Base-by-base conservation (phyloP, 1,140 invertebrate species). In the Bilobella aurantiaca region DNA sequence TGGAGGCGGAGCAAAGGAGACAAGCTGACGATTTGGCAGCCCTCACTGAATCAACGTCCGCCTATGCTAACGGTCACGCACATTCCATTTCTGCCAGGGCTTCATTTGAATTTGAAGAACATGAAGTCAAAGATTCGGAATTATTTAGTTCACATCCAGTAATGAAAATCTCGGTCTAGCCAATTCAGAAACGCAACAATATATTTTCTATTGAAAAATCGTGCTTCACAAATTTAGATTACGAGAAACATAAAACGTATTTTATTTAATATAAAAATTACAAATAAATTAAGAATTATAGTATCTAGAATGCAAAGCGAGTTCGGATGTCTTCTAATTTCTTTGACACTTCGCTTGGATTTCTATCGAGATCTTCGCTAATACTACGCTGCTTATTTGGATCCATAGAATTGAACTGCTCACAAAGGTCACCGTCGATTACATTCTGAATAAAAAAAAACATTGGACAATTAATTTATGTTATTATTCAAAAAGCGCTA, bases 371-470 rank as follows among this genome's bases (percentile, higher is more conserved):
- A 78, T 98, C 94, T 31, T 88, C 85, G 0, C 95, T 87, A 63
- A 99, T 97, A 66, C 86, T 89, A 74, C 96, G 96, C 75, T 99
- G 97, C 78, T 97, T 98, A 0, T 80, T 78, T 0, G 87, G 82
- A 73, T 99, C 96, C 67, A 99, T 84, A 0, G 94, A 96, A 75
- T 96, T 96, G 77, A 94, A 99, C 79, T 98, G 95, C 79, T 99
- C 97, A 78, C 97, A 99, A 2, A 99, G 80, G 79, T 99, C 97
- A 3, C 97, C 97, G 79, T 99, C 97, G 68, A 99, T 90, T 0
- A 99, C 93, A 81, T 95, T 96, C 85, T 93, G 72, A 8, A 79
- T 69, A 61, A 77, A 65, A 81, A 80, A 73, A 69, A 65, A 65
- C 23, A 42, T 12, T 29, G 3, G 32, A 27, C n/a, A 1, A 57